A percentile compares a stretch with the other conserved stretches of the same genome.
Evolutionary conservation across 2,888 invertebrate species (phyloP).

Genomic region (Iselma pallidipennis): DNA sequence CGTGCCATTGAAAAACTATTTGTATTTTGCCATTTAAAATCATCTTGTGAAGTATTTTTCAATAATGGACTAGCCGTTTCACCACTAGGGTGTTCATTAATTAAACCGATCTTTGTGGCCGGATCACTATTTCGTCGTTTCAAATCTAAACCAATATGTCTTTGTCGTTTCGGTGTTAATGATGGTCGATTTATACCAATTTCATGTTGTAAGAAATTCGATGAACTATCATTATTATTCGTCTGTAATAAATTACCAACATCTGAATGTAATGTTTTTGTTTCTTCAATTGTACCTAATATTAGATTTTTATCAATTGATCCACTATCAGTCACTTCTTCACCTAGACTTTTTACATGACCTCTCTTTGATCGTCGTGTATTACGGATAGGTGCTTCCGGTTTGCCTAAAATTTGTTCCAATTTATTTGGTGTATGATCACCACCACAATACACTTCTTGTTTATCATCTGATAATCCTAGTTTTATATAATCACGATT

Average conservation of each 20-base stretch:
- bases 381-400: conserved; percentile 47
- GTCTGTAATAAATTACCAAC: not conserved
- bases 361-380: conserved; percentile 46
- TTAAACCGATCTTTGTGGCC: conserved; percentile 60
- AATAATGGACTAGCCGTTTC: conserved; percentile 34
- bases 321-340: conserved; percentile 56
- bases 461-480: conserved; percentile 35
- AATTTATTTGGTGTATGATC: conserved; percentile 50
- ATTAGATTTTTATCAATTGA: conserved; percentile 44
- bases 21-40: conserved; percentile 64
- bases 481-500: conserved; percentile 42
- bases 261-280: conserved; percentile 35
- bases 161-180: conserved; percentile 51
- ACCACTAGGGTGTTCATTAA: conserved; percentile 46
- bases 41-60: conserved; percentile 59
- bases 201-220: conserved; percentile 24
- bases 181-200: conserved; percentile 21
- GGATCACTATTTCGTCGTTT: conserved; percentile 77
- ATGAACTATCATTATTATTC: conserved; percentile 4
- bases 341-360: conserved; percentile 57
- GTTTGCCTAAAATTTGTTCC: conserved; percentile 52
- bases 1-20: conserved; percentile 72
- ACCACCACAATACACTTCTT: conserved; percentile 44
- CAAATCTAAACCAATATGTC: conserved; percentile 56
- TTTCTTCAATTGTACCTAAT: conserved; percentile 53